Evolutionary conservation across 2,113 vertebrate species (phyloP).

Genomic region (Zingel zingel): DNA sequence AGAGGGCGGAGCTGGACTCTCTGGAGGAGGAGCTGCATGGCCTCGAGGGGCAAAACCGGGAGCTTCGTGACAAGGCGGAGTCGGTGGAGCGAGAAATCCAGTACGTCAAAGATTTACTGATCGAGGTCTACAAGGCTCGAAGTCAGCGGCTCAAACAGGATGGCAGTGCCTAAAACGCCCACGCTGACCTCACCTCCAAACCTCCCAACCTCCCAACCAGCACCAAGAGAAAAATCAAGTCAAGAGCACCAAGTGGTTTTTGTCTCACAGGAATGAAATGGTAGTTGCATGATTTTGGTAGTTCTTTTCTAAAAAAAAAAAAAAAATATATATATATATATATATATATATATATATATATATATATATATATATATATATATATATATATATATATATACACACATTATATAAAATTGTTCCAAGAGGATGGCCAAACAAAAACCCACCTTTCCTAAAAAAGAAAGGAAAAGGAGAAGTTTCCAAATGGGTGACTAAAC

Average conservation of each 20-base stretch:
- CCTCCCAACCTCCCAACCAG: slow-evolving; percentile 50
- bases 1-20: slow-evolving; percentile 92
- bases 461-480: slow-evolving; percentile 22
- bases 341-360: background rate
- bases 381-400: no score
- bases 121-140: slow-evolving; percentile 95
- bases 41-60: slow-evolving; percentile 91
- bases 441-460: slow-evolving; percentile 45
- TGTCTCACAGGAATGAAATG: slow-evolving; percentile 57
- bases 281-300: slow-evolving; percentile 83
- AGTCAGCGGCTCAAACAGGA: slow-evolving; percentile 91
- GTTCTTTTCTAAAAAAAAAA: slow-evolving; percentile 73
- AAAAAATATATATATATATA: slow-evolving; percentile 1
- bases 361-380: no score
- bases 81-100: slow-evolving; percentile 94
- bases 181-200: slow-evolving; percentile 51
- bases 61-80: slow-evolving; percentile 92
- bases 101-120: slow-evolving; percentile 94
- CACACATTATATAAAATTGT: slow-evolving; percentile 12
- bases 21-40: slow-evolving; percentile 92
- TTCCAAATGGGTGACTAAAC: slow-evolving; percentile 60
- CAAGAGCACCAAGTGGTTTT: slow-evolving; percentile 59
- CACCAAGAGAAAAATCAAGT: slow-evolving; percentile 56
- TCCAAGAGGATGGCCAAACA: slow-evolving; percentile 46
- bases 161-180: slow-evolving; percentile 81